phyloP scores from a whole-genome alignment of 2,888 invertebrate genomes.

The Nephrotoma appendiculata region DNA sequence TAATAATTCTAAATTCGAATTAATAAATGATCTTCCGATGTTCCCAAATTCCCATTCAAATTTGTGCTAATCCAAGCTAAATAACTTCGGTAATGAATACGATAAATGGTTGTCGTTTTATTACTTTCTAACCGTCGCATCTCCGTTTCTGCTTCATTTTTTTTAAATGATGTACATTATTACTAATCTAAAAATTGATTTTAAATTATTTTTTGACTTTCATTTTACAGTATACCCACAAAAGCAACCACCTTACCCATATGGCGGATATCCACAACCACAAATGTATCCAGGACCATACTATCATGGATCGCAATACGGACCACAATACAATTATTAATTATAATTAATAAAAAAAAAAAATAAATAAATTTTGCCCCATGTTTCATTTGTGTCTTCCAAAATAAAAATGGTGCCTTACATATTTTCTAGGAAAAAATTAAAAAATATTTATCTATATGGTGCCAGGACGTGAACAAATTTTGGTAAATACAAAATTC shows the following conservation, averaged over 20 bases:
- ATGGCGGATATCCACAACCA: slow-evolving; percentile 72
- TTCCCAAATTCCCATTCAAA: too few species aligned
- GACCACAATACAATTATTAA: slow-evolving; percentile 78
- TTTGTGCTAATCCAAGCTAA: too few species aligned
- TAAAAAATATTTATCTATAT: not conserved
- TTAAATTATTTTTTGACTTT: slow-evolving; percentile 1
- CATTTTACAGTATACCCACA: slow-evolving; percentile 72
- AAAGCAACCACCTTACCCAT: slow-evolving; percentile 84
- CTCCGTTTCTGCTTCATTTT: too few species aligned
- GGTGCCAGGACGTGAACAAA: not conserved
- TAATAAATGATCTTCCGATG: too few species aligned
- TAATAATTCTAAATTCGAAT: too few species aligned
- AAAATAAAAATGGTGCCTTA: not conserved
- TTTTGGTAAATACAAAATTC: not conserved
- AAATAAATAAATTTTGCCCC: not conserved
- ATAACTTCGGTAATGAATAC: too few species aligned
- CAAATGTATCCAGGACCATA: slow-evolving; percentile 76
- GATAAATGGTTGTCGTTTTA: too few species aligned
- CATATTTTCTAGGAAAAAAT: not conserved
- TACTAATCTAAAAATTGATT: too few species aligned
- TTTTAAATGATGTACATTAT: too few species aligned
- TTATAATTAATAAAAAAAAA: not conserved
- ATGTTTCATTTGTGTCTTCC: not conserved
- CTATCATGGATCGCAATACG: slow-evolving; percentile 86
- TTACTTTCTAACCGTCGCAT: too few species aligned